phyloP scores from a whole-genome alignment of 2,797 vertebrate genomes.

The Pterois miles region DNA sequence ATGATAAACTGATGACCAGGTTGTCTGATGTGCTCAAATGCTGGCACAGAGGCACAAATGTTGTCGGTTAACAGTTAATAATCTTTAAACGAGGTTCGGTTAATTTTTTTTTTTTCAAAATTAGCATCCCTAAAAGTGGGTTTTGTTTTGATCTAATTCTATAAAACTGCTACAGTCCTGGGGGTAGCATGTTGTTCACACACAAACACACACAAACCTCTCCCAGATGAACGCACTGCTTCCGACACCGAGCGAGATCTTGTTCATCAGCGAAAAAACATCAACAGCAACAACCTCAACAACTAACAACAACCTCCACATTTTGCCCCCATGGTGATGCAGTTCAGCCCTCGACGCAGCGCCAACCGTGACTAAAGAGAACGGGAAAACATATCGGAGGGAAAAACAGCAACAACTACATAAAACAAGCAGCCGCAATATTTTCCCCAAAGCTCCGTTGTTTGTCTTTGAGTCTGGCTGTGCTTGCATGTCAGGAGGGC shows the following conservation, averaged over 20 bases:
- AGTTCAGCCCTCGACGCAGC: slow-evolving; percentile 30
- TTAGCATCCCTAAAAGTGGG: too few relatives aligned
- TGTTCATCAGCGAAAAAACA: slow-evolving; percentile 38
- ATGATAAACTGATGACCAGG: too few relatives aligned
- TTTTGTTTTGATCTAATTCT: slow-evolving; percentile 1
- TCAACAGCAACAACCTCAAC: slow-evolving; percentile 29
- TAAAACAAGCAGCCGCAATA: slow-evolving; percentile 58
- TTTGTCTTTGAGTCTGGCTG: slow-evolving; percentile 62
- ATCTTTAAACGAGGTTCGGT: too few relatives aligned
- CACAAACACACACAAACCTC: slow-evolving; percentile 20
- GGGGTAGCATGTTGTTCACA: background rate
- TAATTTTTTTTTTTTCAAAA: too few relatives aligned
- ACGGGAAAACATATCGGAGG: background rate
- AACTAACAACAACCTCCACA: slow-evolving; percentile 16
- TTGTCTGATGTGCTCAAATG: too few relatives aligned
- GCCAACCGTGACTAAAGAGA: slow-evolving; percentile 33
- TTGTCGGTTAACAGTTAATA: too few relatives aligned
- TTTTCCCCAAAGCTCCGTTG: slow-evolving; percentile 33
- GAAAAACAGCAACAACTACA: slow-evolving; percentile 55
- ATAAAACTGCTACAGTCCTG: slow-evolving; percentile 20
- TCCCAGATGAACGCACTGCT: slow-evolving; percentile 23
- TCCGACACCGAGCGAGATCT: slow-evolving; percentile 21
- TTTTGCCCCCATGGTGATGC: slow-evolving; percentile 8
- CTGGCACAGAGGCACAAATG: too few relatives aligned
- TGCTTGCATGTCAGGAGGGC: slow-evolving; percentile 31